Base-by-base conservation (phyloP, 2,888 invertebrate species). In the Muscina levida region DNA sequence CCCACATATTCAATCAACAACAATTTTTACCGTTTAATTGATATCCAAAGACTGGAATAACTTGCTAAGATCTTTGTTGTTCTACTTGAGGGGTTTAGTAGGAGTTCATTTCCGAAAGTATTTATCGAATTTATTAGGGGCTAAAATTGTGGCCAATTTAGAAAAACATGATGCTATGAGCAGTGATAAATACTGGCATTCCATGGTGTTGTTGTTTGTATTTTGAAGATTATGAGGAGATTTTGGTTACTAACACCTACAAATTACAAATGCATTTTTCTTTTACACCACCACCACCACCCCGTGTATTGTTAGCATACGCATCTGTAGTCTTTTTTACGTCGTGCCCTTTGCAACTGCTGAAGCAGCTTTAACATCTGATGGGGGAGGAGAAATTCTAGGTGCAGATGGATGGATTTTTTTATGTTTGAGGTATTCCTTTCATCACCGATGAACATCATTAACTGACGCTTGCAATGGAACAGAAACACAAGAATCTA, bases 1-100 rank as follows among this genome's bases (percentile, higher is more conserved):
- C 84, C 86, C 85, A 85, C 83, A 83, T 84, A 86, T 85, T 87
- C 86, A 86, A 86, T 87, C 87, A 87, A 65, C 70, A 71, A 22
- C 24, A 57, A 31, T 24, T 22, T n/a, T 31, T 31, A 3, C 8
- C 31, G 31, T 31, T 5, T 31, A 31, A 31, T 31, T 31, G 8
- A 31, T 5, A 5, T 31, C 8, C 8, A 19, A 51, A 22, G 22
- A 51, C 19, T 22, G 5, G 10, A 51, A n/a, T n/a, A 51, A 51
- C 1, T 51, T 51, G 17, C 19, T 13, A 42, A 62, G 11, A 62
- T 8, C 17, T 31, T 24, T 39, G 42, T 62, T 62, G 19, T 62
- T 8, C 42, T 62, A 22, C 22, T 42, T 42, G 37, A 39, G 39
- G 26, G 2, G 15, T 3, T 37, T 62, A 62, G 62, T 1, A n/a